Evolutionary conservation across 2,888 invertebrate species (phyloP), one percentile per base, ranked within the genome.

Genomic region (Xestobium rufovillosum): DNA sequence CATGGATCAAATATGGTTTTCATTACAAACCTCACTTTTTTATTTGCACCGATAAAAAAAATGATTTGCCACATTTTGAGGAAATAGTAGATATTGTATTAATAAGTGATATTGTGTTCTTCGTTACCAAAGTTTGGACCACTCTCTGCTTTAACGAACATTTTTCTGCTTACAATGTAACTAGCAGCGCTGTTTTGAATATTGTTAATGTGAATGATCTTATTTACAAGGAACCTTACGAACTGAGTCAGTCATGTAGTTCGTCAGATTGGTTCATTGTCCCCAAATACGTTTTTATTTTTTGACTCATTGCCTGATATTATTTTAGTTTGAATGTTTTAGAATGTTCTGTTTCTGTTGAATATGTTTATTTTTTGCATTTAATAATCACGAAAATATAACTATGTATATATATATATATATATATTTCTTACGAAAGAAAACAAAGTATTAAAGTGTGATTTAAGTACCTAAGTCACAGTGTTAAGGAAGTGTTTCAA

Each of bases 1-100:
- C 6, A 19, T 19, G 23, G 23, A n/a, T 19, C 6, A 19, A 19
- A n/a, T 19, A 19, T n/a, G 23, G 23, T 19, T 19, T 19, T 19
- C n/a, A 19, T 19, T 19, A 19, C 23, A 6, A 19, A 19, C 6
- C 6, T 19, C n/a, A 19, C n/a, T 19, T 19, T 19, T 19, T 19
- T 19, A n/a, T 19, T 8, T 19, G 23, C 23, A 19, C 23, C n/a
- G n/a, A n/a, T n/a, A 19, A 6, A 6, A 19, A 8, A 19, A 19
- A 19, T n/a, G 6, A 6, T 8, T 8, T 19, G 6, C 23, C 23
- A 19, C 6, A 8, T 8, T 19, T 19, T 19, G 23, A 19, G n/a
- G n/a, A 19, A 19, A 19, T 19, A 8, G 23, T 19, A 8, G 23
- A 19, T n/a, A 19, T 19, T 19, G 6, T 19, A 8, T 19, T n/a